phyloP scores from a whole-genome alignment of 2,888 invertebrate genomes.

The Xestobium rufovillosum region DNA sequence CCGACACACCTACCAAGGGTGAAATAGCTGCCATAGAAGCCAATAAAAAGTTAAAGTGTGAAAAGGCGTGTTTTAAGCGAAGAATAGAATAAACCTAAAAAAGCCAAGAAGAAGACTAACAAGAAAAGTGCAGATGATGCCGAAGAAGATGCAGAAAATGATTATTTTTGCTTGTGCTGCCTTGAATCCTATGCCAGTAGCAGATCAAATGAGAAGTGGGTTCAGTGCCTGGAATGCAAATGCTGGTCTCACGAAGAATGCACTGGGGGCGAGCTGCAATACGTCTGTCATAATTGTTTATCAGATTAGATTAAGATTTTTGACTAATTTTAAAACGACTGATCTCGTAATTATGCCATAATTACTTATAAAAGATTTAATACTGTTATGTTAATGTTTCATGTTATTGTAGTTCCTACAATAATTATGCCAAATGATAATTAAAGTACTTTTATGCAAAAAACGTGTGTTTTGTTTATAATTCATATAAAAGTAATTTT shows the following conservation, averaged over 20 bases:
- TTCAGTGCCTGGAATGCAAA: constrained; percentile 20
- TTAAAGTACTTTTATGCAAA: background rate
- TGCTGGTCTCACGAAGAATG: constrained; percentile 19
- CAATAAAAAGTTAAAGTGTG: constrained; percentile 21
- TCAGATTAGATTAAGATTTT: constrained; percentile 12
- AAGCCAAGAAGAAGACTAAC: constrained; percentile 16
- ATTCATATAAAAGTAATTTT: too few species aligned
- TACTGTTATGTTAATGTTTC: constrained; percentile 2
- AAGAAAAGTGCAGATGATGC: constrained; percentile 15
- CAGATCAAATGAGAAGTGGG: constrained; percentile 18
- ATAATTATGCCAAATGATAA: too few species aligned
- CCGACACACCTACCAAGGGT: constrained; percentile 27
- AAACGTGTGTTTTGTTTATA: background rate
- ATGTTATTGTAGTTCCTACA: background rate
- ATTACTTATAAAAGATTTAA: background rate
- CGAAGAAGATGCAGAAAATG: constrained; percentile 16
- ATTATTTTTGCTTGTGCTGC: constrained; percentile 19
- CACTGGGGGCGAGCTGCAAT: constrained; percentile 14
- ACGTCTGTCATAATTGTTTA: constrained; percentile 18
- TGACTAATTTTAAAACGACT: constrained; percentile 1
- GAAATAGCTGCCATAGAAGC: constrained; percentile 28
- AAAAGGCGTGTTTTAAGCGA: constrained; percentile 21
- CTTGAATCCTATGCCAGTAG: constrained; percentile 9
- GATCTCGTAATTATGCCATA: background rate
- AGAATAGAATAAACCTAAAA: constrained; percentile 15